Conservation (phyloP, 2,113 vertebrate genomes). For the Isichthys henryi region DNA sequence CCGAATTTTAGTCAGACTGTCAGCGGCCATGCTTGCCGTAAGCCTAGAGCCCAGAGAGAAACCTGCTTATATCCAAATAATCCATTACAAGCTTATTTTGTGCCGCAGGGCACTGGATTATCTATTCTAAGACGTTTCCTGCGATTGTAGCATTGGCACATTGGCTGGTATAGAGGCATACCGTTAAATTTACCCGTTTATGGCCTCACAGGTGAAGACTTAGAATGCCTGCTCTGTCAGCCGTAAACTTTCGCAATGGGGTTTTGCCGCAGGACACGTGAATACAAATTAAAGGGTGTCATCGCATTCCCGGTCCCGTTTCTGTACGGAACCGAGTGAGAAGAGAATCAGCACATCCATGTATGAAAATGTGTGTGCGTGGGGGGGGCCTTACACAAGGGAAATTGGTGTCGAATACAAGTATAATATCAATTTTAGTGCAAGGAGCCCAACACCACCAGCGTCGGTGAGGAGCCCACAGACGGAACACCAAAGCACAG, state of each 20-base stretch:
- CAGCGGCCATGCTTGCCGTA: neutral
- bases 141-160: neutral
- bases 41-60: neutral
- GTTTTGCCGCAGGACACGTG: too few relatives aligned
- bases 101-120: neutral
- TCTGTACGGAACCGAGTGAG: neutral
- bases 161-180: neutral
- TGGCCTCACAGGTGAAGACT: neutral
- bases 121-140: neutral
- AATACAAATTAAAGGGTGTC: too few relatives aligned
- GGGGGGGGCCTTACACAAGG: neutral
- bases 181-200: slow-evolving; percentile 1
- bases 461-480: neutral
- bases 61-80: neutral
- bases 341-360: neutral
- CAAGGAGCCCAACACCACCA: neutral
- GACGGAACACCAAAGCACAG: neutral
- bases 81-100: slow-evolving; percentile 4
- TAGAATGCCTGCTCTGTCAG: neutral
- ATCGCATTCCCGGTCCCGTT: neutral
- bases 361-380: neutral
- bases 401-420: neutral
- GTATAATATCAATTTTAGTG: neutral
- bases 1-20: neutral
- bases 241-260: neutral